These are phyloP conservation scores for Nomada flava DNA, from an alignment of 2,888 invertebrate genomes.

Conservation along the genomic window DNA sequence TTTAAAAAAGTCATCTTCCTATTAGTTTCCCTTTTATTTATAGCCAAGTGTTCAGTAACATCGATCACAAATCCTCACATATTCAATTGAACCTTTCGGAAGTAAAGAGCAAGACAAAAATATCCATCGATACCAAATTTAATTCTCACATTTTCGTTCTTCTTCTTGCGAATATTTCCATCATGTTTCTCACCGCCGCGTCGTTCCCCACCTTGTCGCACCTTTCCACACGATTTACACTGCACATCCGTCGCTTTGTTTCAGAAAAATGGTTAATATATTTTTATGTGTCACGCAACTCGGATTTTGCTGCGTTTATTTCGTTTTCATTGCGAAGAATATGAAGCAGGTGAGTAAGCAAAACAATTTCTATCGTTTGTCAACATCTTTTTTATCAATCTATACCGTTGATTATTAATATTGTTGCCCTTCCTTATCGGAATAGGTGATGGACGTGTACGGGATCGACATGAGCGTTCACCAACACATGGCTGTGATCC, in stretches of 20 bases:
- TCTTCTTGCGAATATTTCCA: background rate
- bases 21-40: no score
- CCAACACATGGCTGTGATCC: constrained; percentile 90
- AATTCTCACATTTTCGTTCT: background rate
- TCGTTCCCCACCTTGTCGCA: background rate
- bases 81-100: no score
- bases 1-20: no score
- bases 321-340: constrained; percentile 96
- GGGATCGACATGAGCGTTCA: constrained; percentile 87
- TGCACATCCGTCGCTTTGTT: constrained; percentile 66
- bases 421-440: background rate
- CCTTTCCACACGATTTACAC: constrained; percentile 42
- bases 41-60: no score
- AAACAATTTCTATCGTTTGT: background rate
- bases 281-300: constrained; percentile 98
- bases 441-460: constrained; percentile 89
- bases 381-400: background rate
- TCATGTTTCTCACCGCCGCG: background rate
- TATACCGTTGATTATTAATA: background rate
- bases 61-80: no score
- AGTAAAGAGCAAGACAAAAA: no score
- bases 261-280: constrained; percentile 88
- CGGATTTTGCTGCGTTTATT: constrained; percentile 99
- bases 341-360: constrained; percentile 88
- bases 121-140: background rate